phyloP scores from a whole-genome alignment of 2,888 invertebrate genomes.

The Ophion slaviceki region DNA sequence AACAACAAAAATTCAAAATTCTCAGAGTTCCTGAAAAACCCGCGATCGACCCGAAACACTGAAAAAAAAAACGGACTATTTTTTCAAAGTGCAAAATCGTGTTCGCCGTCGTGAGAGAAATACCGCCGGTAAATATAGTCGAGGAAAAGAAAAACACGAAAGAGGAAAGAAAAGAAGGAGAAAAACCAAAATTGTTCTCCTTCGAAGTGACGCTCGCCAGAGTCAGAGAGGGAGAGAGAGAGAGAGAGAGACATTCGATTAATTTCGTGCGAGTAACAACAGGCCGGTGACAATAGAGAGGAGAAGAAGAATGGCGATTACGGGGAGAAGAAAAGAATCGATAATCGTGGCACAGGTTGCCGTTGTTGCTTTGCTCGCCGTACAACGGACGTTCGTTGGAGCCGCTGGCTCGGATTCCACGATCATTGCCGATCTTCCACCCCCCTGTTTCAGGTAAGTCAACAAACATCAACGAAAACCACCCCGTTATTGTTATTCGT shows the following conservation, averaged over 20 bases:
- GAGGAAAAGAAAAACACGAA: neutral
- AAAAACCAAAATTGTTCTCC: slow-evolving; percentile 1
- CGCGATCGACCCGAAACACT: slow-evolving; percentile 6
- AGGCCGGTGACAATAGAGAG: neutral
- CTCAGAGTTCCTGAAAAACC: neutral
- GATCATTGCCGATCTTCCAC: slow-evolving; percentile 69
- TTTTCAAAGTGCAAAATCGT: slow-evolving; percentile 1
- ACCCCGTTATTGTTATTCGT: neutral
- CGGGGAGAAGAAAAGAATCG: slow-evolving; percentile 68
- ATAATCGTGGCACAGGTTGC: slow-evolving; percentile 70
- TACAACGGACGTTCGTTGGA: slow-evolving; percentile 53
- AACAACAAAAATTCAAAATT: too few relatives aligned
- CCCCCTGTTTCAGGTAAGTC: slow-evolving; percentile 81
- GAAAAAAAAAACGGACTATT: neutral
- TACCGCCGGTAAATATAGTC: slow-evolving; percentile 9
- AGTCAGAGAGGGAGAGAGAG: neutral
- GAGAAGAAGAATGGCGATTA: slow-evolving; percentile 73
- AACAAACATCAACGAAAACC: slow-evolving; percentile 28
- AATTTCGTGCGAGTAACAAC: slow-evolving; percentile 20
- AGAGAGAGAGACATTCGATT: slow-evolving; percentile 12
- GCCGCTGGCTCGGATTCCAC: slow-evolving; percentile 65
- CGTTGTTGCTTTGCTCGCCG: slow-evolving; percentile 62
- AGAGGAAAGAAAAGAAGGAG: slow-evolving; percentile 29
- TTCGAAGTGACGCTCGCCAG: neutral
- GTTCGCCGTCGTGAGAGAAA: neutral